phyloP scores from a whole-genome alignment of 1,140 invertebrate species.

The Calycopis cecrops region DNA sequence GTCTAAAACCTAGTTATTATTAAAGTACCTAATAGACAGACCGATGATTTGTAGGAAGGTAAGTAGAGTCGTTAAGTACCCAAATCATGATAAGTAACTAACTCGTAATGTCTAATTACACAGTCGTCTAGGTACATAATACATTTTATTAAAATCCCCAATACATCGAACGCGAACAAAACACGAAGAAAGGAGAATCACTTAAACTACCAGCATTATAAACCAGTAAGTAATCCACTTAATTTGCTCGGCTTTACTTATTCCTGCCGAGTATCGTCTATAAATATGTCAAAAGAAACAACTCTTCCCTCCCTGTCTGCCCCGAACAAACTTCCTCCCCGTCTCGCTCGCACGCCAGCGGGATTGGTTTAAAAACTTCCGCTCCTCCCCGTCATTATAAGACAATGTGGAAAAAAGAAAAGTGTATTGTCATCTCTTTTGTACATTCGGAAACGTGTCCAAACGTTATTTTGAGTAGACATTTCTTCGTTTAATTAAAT shows the following conservation, averaged over 20 bases:
- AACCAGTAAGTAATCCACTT: slow-evolving; percentile 33
- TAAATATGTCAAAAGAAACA: slow-evolving; percentile 39
- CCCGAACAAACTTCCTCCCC: slow-evolving; percentile 19
- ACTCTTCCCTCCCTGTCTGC: slow-evolving; percentile 23
- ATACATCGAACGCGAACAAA: neutral
- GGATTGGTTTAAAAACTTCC: slow-evolving; percentile 44
- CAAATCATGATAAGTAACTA: too few species aligned
- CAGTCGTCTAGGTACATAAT: too few species aligned
- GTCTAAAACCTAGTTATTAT: too few species aligned
- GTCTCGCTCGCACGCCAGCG: slow-evolving; percentile 31
- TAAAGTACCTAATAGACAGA: too few species aligned
- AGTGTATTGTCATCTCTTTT: slow-evolving; percentile 29
- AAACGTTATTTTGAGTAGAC: slow-evolving; percentile 43
- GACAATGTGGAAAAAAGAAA: slow-evolving; percentile 50
- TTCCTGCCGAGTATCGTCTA: slow-evolving; percentile 19
- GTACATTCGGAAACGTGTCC: slow-evolving; percentile 28
- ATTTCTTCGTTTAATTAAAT: slow-evolving; percentile 40
- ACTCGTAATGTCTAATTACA: too few species aligned
- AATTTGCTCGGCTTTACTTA: slow-evolving; percentile 27
- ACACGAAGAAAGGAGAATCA: slow-evolving; percentile 4
- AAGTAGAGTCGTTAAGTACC: too few species aligned
- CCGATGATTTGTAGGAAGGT: too few species aligned
- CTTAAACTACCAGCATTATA: slow-evolving; percentile 23
- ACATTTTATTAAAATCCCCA: too few species aligned
- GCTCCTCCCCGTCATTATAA: slow-evolving; percentile 41